These are phyloP conservation scores for Andricus curvator DNA, from an alignment of 2,888 invertebrate species.

Conservation along the genomic window DNA sequence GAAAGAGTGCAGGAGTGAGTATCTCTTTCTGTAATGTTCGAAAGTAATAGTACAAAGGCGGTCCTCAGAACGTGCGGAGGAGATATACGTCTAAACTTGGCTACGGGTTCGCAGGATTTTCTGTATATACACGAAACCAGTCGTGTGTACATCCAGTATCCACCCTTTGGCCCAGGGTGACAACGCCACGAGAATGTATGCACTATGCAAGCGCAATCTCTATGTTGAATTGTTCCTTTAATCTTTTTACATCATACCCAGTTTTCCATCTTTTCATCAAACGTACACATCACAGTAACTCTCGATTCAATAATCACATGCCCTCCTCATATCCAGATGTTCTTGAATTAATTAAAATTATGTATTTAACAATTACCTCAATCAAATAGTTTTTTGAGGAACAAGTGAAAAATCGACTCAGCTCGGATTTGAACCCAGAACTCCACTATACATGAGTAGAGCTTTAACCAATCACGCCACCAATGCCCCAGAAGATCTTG, in stretches of 20 bases:
- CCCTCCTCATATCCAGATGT: background rate
- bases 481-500: no score
- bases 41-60: slow-evolving; percentile 59
- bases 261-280: background rate
- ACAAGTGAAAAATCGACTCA: no score
- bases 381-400: no score
- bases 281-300: background rate
- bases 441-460: no score
- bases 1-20: slow-evolving; percentile 49
- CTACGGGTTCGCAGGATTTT: slow-evolving; percentile 21
- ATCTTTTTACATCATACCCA: background rate
- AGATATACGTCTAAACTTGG: slow-evolving; percentile 32
- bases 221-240: slow-evolving; percentile 59
- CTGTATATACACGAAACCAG: slow-evolving; percentile 9
- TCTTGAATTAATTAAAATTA: background rate
- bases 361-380: no score
- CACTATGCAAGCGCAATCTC: slow-evolving; percentile 55
- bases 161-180: slow-evolving; percentile 59
- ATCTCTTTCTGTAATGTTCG: slow-evolving; percentile 61
- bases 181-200: slow-evolving; percentile 64
- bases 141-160: slow-evolving; percentile 13
- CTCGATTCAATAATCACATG: background rate
- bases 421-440: no score
- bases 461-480: no score
- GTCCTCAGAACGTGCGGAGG: slow-evolving; percentile 39